Evolutionary conservation across 2,113 vertebrate species (phyloP), one percentile per base, ranked within the genome.

Genomic region (Riparia riparia): DNA sequence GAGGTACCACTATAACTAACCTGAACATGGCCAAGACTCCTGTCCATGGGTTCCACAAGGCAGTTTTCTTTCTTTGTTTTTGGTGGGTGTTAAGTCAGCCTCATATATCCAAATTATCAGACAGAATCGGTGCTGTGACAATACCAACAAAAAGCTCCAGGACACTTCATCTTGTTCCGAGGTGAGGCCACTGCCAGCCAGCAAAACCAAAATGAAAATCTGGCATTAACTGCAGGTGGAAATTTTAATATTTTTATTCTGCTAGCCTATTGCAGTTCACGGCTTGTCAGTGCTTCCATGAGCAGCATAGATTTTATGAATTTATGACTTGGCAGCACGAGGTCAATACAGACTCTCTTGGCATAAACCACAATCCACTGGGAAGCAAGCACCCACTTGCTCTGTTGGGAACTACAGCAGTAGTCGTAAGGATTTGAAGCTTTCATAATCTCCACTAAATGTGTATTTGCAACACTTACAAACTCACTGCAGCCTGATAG

Each of bases 251-350:
- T 76, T 91, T 61, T 77, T 72, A 32, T 93, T 68, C 70, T 72
- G 66, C 53, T 60, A 82, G 81, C 14, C 65, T 7, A 3, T 8
- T 80, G 63, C 32, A 80, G 70, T 41, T 80, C 76, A 80, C 76
- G 70, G 54, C 74, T 93, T 78, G 74, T 94, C 92, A 95, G 74
- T 19, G 51, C 86, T 96, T 96, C 96, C 90, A 90, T 84, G 60
- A 96, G 82, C 76, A 97, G 78, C 64, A 37, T 79, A 92, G 82
- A 88, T 83, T 94, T 94, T 56, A 89, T 39, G 68, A 72, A 71
- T 81, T 95, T 92, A 83, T 74, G 37, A 83, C 72, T 90, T 94
- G 95, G 95, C 93, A 95, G 87, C 12, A 86, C 51, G 81, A 92
- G 82, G 65, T 57, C 71, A 68, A 64, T 83, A 74, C 71, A 74